Base-by-base conservation (phyloP, 2,113 vertebrate genomes). In the Silurus glanis region DNA sequence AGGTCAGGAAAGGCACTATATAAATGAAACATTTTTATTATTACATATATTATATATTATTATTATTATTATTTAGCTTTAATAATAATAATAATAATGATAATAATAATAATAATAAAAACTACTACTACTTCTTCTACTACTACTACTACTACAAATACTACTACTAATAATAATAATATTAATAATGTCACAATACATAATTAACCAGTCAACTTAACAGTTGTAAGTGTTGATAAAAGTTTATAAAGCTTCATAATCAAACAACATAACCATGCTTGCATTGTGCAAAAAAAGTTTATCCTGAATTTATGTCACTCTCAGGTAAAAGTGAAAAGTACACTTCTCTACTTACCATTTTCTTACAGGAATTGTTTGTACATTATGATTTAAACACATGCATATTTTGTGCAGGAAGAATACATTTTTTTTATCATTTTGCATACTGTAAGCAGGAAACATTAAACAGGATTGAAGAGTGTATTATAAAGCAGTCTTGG, bases 41-140 rank as follows among this genome's bases (percentile, higher is more conserved):
- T 37, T 37, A n/a, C n/a, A n/a, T n/a, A n/a, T n/a, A 37, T 37
- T 37, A 37, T 37, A n/a, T 37, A 37, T 37, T 37, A 37, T 37
- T 37, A 37, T 37, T 37, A 37, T 37, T 37, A 37, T 37, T 37
- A 37, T 37, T 37, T 37, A 37, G 28, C 28, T 37, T 37, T 37
- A 37, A 37, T 37, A 37, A 37, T 1, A 37, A 37, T 37, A 37
- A 37, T 37, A 67, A 67, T 64, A 21, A 61, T 61, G 21, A 61
- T 64, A 64, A 64, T 64, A 66, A 66, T 66, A 28, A 67, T 67
- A 67, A 67, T 67, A 69, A 67, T 67, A 67, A 67, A n/a, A n/a
- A n/a, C 28, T 37, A 37, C 28, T 37, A 37, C 28, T 37, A 37
- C 28, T 67, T n/a, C n/a, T n/a, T n/a, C 28, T 37, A 37, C 28